phyloP scores from a whole-genome alignment of 2,797 vertebrate genomes.

The Platalea minor region DNA sequence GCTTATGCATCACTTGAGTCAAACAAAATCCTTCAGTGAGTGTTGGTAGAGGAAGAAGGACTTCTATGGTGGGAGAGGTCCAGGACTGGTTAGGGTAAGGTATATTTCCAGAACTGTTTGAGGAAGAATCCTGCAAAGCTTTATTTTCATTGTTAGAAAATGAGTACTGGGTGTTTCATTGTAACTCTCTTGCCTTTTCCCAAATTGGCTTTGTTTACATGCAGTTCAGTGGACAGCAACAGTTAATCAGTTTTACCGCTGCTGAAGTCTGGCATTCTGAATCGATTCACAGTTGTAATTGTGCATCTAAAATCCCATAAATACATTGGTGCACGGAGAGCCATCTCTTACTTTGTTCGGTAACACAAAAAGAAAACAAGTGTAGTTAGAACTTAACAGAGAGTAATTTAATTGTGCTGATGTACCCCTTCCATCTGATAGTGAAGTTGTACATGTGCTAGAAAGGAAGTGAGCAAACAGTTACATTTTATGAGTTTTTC shows the following conservation, averaged over 20 bases:
- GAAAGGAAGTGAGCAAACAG: neutral
- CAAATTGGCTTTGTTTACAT: neutral
- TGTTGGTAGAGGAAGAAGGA: neutral
- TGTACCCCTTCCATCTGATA: neutral
- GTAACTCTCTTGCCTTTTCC: neutral
- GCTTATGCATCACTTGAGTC: neutral
- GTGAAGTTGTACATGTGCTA: neutral
- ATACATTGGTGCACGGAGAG: accelerated
- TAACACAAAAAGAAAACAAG: neutral
- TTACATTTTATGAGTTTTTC: neutral
- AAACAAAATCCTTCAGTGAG: neutral
- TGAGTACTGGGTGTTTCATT: neutral
- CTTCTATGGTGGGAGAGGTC: neutral
- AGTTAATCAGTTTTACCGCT: neutral
- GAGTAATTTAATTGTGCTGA: neutral
- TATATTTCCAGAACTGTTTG: neutral
- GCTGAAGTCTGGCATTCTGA: neutral
- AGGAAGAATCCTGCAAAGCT: neutral
- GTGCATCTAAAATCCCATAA: neutral
- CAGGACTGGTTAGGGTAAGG: neutral
- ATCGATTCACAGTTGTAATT: neutral
- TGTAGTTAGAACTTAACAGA: neutral
- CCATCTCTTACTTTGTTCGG: neutral
- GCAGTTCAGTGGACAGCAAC: neutral
- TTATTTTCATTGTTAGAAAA: neutral